Conservation (phyloP, 2,113 vertebrate species). For the Xiphophorus couchianus region DNA sequence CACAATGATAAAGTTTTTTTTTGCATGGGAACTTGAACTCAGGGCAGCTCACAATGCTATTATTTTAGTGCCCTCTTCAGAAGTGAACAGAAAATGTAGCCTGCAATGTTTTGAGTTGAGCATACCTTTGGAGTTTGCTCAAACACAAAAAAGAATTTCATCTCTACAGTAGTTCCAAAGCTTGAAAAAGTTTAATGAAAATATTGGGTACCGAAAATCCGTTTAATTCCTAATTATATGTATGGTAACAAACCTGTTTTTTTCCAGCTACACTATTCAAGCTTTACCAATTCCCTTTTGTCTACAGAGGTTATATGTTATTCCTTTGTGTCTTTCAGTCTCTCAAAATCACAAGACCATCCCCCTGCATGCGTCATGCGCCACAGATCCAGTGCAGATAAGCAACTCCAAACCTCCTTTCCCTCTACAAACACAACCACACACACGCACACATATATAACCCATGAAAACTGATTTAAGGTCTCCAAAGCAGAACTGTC, state of each 20-base stretch:
- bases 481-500: slow-evolving; percentile 75
- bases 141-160: no score
- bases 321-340: slow-evolving; percentile 28
- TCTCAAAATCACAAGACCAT: slow-evolving; percentile 34
- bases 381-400: slow-evolving; percentile 64
- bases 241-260: background rate
- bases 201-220: no score
- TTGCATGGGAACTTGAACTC: no score
- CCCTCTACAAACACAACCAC: background rate
- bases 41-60: no score
- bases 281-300: background rate
- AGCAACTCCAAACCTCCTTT: slow-evolving; percentile 35
- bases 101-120: no score
- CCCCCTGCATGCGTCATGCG: slow-evolving; percentile 59
- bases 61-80: no score
- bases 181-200: no score
- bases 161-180: no score
- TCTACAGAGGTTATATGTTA: slow-evolving; percentile 36
- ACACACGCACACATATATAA: slow-evolving; percentile 7
- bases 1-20: no score
- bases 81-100: no score
- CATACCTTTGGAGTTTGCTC: no score
- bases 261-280: background rate
- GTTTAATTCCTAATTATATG: background rate
- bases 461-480: slow-evolving; percentile 66